Base-by-base conservation (phyloP, 2,888 invertebrate genomes). In the Lucinisca nassula region DNA sequence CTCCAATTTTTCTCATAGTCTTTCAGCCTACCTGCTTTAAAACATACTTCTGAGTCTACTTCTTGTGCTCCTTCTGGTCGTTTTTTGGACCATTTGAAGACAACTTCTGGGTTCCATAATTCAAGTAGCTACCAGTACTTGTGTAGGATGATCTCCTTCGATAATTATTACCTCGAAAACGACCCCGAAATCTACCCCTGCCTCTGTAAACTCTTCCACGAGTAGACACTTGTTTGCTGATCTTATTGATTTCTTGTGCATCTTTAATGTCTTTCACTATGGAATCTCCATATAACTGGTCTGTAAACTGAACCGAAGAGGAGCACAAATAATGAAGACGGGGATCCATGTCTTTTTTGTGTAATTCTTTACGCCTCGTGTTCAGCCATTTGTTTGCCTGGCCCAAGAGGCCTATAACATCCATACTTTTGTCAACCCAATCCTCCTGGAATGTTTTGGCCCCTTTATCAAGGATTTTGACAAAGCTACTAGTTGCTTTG, bases 301-400 rank as follows among this genome's bases (percentile, higher is more conserved):
- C 74, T 14, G 84, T 79, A n/a, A 55, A 84, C 27, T 78, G 74
- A 12, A 73, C 24, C 24, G 79, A 38, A 17, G 80, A 27, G n/a
- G 84, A 84, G 40, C 84, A 80, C 21, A 84, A 49, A 80, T 80
- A 70, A 30, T 76, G 84, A 0, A 84, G 67, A n/a, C 55, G 58
- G 14, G 84, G 76, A 38, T 84, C 84, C 76, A 84, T 80, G 38
- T 76, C 80, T 21, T 40, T 75, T 40, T 77, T 84, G 40, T 84
- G 79, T 2, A 35, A 21, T n/a, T 84, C 80, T 30, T 76, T 67
- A 0, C 80, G 10, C 24, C 76, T 35, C 14, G 75, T 40, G 27
- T 55, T 84, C 12, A 80, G 10, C 80, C 79, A 80, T 27, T 76
- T 84, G 40, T 80, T 84, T 21, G 84, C 72, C 21, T 80, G 76